Evolutionary conservation across 2,888 invertebrate species (phyloP).

Genomic region (Rhynchonema sp.): DNA sequence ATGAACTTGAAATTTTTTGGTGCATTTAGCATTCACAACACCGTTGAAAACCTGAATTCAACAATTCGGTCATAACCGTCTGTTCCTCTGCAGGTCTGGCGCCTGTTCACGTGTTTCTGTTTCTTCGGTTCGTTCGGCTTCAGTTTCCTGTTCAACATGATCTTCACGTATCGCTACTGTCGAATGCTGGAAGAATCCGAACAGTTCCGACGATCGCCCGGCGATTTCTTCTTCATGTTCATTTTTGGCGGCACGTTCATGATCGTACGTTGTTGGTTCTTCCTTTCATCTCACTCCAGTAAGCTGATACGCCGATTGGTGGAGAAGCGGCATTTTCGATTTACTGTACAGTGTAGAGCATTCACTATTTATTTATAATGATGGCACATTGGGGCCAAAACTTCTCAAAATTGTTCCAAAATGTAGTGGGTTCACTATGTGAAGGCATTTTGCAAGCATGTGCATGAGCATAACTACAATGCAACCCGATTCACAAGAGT

Average conservation of each 20-base stretch:
- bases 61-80: conserved; percentile 13
- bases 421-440: too few species aligned
- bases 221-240: conserved; percentile 98
- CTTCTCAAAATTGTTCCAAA: too few species aligned
- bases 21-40: not conserved
- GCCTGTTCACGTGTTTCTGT: conserved; percentile 82
- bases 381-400: too few species aligned
- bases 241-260: conserved; percentile 56
- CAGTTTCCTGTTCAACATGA: conserved; percentile 97
- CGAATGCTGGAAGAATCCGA: conserved; percentile 91
- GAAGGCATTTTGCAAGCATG: too few species aligned
- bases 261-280: conserved; percentile 46
- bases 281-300: not conserved
- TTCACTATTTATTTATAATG: too few species aligned
- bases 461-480: too few species aligned
- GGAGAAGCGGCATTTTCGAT: too few species aligned
- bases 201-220: conserved; percentile 54
- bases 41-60: not conserved
- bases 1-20: not conserved
- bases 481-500: too few species aligned
- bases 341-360: too few species aligned
- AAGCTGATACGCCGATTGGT: too few species aligned
- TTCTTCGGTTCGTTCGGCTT: conserved; percentile 96
- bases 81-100: conserved; percentile 60
- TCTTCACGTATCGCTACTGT: conserved; percentile 96